phyloP scores from a whole-genome alignment of 2,797 vertebrate genomes.

The Falco peregrinus region DNA sequence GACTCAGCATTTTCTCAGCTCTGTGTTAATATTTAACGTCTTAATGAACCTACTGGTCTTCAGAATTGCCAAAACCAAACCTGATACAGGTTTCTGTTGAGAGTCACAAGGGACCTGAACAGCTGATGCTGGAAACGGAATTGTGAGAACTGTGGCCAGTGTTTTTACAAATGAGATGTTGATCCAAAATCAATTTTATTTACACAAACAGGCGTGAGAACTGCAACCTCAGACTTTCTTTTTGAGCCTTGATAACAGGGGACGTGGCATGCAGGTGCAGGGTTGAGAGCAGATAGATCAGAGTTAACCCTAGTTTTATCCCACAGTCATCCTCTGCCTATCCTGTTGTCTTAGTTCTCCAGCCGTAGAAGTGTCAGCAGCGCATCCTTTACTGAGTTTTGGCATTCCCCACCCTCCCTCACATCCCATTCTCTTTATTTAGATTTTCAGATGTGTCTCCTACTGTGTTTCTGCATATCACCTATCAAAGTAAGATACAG shows the following conservation, averaged over 20 bases:
- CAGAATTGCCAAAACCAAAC: not conserved
- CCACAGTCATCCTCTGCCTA: not conserved
- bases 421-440: not conserved
- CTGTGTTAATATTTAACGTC: conserved; percentile 6
- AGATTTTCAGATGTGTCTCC: not conserved
- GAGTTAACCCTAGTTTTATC: not conserved
- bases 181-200: not conserved
- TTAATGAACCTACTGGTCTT: not conserved
- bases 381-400: not conserved
- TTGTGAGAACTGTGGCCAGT: not conserved
- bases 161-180: not conserved
- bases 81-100: not conserved
- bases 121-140: not conserved
- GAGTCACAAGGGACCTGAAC: not conserved
- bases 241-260: not conserved
- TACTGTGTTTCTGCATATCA: not conserved
- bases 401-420: not conserved
- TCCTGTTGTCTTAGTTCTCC: not conserved
- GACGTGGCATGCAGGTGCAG: not conserved
- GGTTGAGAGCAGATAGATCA: not conserved
- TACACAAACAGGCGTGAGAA: not conserved
- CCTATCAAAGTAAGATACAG: not conserved
- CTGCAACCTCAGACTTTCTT: not conserved
- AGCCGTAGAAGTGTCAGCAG: not conserved
- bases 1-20: not conserved